Conservation (phyloP, 2,888 invertebrate species). For the Cephus sareptanus region DNA sequence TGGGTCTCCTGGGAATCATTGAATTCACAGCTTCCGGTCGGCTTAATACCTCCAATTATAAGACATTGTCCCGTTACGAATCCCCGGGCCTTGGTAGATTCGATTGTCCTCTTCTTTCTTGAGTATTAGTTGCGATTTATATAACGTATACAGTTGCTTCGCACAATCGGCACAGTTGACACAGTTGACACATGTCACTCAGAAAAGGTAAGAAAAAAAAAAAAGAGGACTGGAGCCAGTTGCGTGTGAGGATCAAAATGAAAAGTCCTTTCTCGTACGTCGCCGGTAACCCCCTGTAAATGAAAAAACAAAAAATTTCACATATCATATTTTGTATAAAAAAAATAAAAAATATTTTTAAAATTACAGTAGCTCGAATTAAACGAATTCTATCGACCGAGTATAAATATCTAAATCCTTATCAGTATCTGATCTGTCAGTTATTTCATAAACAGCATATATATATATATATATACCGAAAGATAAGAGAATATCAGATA, state of each 20-base stretch:
- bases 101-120: conserved; percentile 13
- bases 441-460: not conserved
- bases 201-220: conserved; percentile 17
- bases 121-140: conserved; percentile 33
- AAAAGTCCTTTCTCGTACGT: not conserved
- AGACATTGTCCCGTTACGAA: conserved; percentile 35
- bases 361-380: not conserved
- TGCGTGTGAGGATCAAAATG: not conserved
- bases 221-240: not conserved
- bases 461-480: not conserved
- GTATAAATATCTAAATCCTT: not conserved
- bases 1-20: conserved; percentile 30
- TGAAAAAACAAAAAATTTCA: no score
- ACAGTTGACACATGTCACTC: conserved; percentile 47
- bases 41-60: conserved; percentile 37
- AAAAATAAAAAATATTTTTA: not conserved
- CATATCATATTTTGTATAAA: no score
- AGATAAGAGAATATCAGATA: not conserved
- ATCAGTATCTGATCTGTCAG: not conserved
- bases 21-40: conserved; percentile 39
- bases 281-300: not conserved
- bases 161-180: conserved; percentile 4
- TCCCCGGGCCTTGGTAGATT: conserved; percentile 1
- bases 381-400: not conserved
- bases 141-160: conserved; percentile 18